Base-by-base conservation (phyloP, 2,888 invertebrate genomes). In the Therioaphis trifolii region DNA sequence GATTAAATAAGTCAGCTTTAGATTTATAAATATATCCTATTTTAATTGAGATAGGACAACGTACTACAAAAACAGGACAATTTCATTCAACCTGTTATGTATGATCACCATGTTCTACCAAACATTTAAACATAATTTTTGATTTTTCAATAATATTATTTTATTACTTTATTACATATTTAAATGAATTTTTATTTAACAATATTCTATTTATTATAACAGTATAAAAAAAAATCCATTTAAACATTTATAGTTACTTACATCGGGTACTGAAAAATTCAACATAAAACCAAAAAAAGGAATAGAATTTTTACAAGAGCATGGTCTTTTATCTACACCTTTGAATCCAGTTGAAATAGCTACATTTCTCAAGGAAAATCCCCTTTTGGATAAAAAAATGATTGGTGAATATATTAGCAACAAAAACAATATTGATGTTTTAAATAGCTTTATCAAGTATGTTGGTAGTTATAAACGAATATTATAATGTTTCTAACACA, bases 231-330 rank as follows among this genome's bases (percentile, higher is more conserved):
- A n/a, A n/a, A n/a, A n/a, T 58, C 24, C 11, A 29, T 46, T 61
- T 58, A 46, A 61, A 5, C 14, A 35, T 40, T 68, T 84, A 24
- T 88, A 94, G 92, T 92, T 96, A 90, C 90, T 97, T 46, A 93
- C 93, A 0, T 93, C 94, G 87, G 98, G 97, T 55, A 97, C 97
- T 0, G 99, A 99, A 88, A 93, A 97, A 86, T 99, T 99, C 89
- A 99, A 99, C 89, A 93, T 94, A 87, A 96, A 96, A 87, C 97
- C 99, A 0, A 94, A 96, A 86, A 97, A 97, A 87, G 99, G 98
- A 9, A 95, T 99, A 79, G 93, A 94, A 86, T 99, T 95, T 89
- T 90, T 99, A 2, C 95, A 97, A 88, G 97, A 98, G 87, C 96
- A 98, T 87, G 95, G 95, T 0, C 92, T 99, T 58, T 89, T 99